Evolutionary conservation across 2,797 vertebrate genomes (phyloP), one percentile per base, ranked within the genome.

Genomic region (Gila robusta): DNA sequence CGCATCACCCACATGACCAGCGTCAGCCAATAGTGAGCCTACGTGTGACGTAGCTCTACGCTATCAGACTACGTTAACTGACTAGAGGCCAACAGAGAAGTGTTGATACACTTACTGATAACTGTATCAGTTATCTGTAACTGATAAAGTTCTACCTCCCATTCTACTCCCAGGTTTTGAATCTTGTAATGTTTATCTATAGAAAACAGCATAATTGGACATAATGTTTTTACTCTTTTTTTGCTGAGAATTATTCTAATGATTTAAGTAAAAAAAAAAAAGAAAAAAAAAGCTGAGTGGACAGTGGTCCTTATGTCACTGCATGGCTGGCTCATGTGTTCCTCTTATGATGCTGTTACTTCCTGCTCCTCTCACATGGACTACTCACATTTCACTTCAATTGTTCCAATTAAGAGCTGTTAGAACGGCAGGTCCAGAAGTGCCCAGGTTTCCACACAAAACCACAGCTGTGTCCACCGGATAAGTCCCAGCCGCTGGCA

Each of bases 391-490:
- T 70, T 76, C 85, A 70, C 39, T 80, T 81, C 47, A 72, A 78
- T 86, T 28, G 35, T 73, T 41, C 49, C 81, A 84, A 44, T 88
- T 86, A 82, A 69, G n/a, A 77, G 59, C 71, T 84, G 79, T 82
- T 59, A 62, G 78, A 26, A 44, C 5, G 52, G 59, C 87, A 85
- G 69, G 39, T 66, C 4, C 17, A 71, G 71, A 79, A 64, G 37
- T n/a, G 12, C 52, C 54, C 81, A 87, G 86, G 78, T 87, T 79
- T 83, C 44, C 62, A 26, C 19, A 86, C 78, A 87, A 82, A 87
- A 56, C 62, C 64, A 72, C 78, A 52, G 59, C 71, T 81, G 82
- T 78, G 64, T 87, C 44, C 12, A 73, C 37, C 52, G 49, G 72
- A 79, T 23, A 14, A 14, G 52, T 83, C 37, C 37, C 49, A 70